A percentile compares a stretch with the other conserved stretches of the same genome.
These are phyloP conservation scores for Actinemys pallida DNA, from an alignment of 2,113 vertebrate genomes.

Conservation along the genomic window DNA sequence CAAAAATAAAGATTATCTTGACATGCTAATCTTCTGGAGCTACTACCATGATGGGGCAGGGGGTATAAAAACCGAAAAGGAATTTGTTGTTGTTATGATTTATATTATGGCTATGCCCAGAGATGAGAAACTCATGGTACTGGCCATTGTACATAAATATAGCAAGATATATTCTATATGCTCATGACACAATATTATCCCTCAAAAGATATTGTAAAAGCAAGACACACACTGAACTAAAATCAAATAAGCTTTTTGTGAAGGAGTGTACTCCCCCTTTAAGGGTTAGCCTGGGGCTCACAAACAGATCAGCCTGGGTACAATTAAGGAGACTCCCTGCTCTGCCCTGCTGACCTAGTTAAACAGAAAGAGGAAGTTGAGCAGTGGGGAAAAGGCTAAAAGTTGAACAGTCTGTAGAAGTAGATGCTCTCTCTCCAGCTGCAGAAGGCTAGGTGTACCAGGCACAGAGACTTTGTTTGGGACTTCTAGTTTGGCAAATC, in stretches of 20 bases:
- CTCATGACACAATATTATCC: not conserved
- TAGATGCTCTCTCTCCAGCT: not conserved
- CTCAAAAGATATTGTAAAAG: not conserved
- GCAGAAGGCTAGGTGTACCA: not conserved
- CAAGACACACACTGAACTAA: fast-evolving
- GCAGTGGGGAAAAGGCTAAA: not conserved
- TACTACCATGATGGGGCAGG: not conserved
- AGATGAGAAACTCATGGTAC: not conserved
- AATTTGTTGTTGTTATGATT: not conserved
- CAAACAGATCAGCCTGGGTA: too few relatives aligned
- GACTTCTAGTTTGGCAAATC: not conserved
- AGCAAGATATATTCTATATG: not conserved
- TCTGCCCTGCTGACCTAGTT: not conserved
- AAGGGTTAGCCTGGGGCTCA: not conserved
- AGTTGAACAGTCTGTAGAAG: not conserved
- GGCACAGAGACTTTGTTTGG: too few relatives aligned
- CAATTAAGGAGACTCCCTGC: too few relatives aligned
- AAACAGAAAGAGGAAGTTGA: not conserved
- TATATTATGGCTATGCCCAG: not conserved
- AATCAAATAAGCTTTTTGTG: fast-evolving
- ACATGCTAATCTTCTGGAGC: not conserved
- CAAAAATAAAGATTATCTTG: not conserved
- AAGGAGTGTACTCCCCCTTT: not conserved
- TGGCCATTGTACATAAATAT: too few relatives aligned
- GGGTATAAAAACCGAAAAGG: not conserved